phyloP scores from a whole-genome alignment of 37 sponge, comb jelly and placozoan genomes.

The Agelas oroides region DNA sequence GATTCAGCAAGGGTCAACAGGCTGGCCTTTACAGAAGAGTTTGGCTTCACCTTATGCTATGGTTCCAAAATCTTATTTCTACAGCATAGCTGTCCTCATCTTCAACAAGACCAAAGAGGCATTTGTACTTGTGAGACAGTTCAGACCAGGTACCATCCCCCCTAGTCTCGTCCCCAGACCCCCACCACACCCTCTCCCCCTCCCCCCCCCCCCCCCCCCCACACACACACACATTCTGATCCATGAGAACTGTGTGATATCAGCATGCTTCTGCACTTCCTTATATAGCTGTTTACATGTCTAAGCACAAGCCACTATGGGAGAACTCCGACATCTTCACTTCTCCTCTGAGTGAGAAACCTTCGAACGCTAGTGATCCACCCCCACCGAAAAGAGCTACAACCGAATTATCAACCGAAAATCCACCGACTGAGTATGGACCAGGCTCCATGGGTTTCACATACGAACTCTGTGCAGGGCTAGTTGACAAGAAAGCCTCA shows the following conservation, averaged over 20 bases:
- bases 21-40: too few species aligned
- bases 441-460: constrained; percentile 73
- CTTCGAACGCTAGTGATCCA: not conserved
- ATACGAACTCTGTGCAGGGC: constrained; percentile 96
- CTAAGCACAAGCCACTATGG: constrained; percentile 40
- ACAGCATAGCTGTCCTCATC: constrained; percentile 84
- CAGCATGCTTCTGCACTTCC: too few species aligned
- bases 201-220: not conserved
- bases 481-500: constrained; percentile 80
- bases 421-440: constrained; percentile 31
- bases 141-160: constrained; percentile 83
- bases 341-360: constrained; percentile 49
- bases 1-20: too few species aligned
- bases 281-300: constrained; percentile 77
- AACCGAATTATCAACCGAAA: not conserved
- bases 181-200: too few species aligned
- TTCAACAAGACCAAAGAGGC: constrained; percentile 80
- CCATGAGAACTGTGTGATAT: too few species aligned
- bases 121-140: constrained; percentile 89
- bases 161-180: too few species aligned
- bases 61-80: too few species aligned
- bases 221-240: not conserved
- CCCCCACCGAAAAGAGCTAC: constrained; percentile 9
- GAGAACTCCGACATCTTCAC: constrained; percentile 56
- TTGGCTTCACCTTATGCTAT: too few species aligned